Evolutionary conservation across 2,797 vertebrate species (phyloP).

Genomic region (Remorina albescens): DNA sequence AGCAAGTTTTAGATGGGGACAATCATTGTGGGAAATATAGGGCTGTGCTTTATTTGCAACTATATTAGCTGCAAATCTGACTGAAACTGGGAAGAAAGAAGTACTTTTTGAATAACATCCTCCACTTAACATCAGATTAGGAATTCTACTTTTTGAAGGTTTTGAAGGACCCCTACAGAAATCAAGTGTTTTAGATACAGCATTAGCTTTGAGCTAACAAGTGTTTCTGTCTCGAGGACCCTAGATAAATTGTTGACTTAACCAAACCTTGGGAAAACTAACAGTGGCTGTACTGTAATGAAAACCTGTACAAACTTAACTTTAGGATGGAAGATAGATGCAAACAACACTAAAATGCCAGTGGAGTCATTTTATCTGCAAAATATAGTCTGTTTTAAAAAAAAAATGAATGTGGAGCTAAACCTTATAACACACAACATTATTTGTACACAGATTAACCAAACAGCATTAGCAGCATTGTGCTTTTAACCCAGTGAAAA

Average conservation of each 20-base stretch:
- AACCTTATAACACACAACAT: slow-evolving; percentile 7
- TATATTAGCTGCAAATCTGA: slow-evolving; percentile 1
- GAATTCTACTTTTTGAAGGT: slow-evolving; percentile 40
- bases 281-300: slow-evolving; percentile 22
- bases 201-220: slow-evolving; percentile 57
- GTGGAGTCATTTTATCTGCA: background rate
- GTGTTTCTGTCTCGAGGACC: slow-evolving; percentile 52
- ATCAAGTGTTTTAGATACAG: slow-evolving; percentile 51
- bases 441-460: too few relatives aligned
- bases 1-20: slow-evolving; percentile 31
- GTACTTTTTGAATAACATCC: slow-evolving; percentile 37
- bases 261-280: slow-evolving; percentile 51
- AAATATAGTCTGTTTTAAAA: slow-evolving; percentile 24
- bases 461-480: background rate
- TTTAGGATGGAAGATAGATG: slow-evolving; percentile 17
- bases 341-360: slow-evolving; percentile 22
- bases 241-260: slow-evolving; percentile 63
- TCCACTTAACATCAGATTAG: slow-evolving; percentile 37
- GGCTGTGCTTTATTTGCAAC: slow-evolving; percentile 6
- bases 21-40: slow-evolving; percentile 13
- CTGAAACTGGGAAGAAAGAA: background rate
- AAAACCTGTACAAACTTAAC: slow-evolving; percentile 38
- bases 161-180: slow-evolving; percentile 50
- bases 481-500: slow-evolving; percentile 7
- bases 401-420: background rate